Evolutionary conservation across 1,140 invertebrate species (phyloP).

Genomic region (Heliothis virescens): DNA sequence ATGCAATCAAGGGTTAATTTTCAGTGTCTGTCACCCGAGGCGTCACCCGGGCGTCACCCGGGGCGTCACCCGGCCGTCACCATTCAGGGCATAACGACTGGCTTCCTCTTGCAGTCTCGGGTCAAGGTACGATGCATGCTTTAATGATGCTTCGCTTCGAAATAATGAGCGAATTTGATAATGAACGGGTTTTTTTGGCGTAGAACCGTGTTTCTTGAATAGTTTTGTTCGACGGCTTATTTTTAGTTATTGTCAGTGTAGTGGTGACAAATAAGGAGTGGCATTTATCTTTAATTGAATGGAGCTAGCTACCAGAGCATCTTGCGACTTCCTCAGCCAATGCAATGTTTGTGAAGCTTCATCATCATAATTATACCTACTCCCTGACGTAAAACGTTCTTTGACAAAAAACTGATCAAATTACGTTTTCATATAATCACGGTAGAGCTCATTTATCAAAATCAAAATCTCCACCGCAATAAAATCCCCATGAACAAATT

Average conservation of each 20-base stretch:
- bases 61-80: slow-evolving; percentile 40
- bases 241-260: too few relatives aligned
- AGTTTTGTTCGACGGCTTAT: too few relatives aligned
- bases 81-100: slow-evolving; percentile 56
- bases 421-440: too few relatives aligned
- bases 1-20: slow-evolving; percentile 71
- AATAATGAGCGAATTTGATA: not conserved
- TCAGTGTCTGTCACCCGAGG: slow-evolving; percentile 59
- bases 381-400: too few relatives aligned
- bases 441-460: not conserved
- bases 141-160: slow-evolving; percentile 22
- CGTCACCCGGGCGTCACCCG: slow-evolving; percentile 49
- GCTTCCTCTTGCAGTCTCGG: slow-evolving; percentile 53
- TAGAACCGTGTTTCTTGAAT: too few relatives aligned
- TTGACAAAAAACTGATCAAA: too few relatives aligned
- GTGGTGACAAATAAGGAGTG: too few relatives aligned
- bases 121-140: slow-evolving; percentile 25
- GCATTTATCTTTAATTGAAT: too few relatives aligned
- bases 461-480: not conserved
- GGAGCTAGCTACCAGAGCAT: not conserved
- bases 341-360: too few relatives aligned
- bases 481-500: not conserved
- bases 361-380: too few relatives aligned
- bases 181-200: too few relatives aligned
- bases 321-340: not conserved